These are phyloP conservation scores for Melolontha melolontha DNA, from an alignment of 2,888 invertebrate genomes.

Conservation along the genomic window DNA sequence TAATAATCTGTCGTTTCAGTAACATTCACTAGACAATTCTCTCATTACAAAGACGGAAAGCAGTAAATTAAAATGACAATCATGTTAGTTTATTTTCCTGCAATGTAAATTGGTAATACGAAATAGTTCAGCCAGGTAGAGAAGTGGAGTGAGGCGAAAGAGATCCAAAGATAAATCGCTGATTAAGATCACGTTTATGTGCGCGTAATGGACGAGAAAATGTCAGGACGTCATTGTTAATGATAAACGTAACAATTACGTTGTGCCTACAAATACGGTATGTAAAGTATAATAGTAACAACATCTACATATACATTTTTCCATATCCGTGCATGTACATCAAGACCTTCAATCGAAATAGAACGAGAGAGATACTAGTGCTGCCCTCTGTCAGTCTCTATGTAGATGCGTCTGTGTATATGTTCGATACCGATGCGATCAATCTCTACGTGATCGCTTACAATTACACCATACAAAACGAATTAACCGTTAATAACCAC, in stretches of 20 bases:
- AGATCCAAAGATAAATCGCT: conserved; percentile 8
- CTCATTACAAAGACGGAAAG: no score
- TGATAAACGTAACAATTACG: conserved; percentile 24
- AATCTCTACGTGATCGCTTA: conserved; percentile 41
- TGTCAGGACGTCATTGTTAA: conserved; percentile 36
- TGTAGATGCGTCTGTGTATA: neutral
- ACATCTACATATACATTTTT: conserved; percentile 10
- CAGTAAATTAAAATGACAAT: conserved; percentile 22
- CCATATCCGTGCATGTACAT: conserved; percentile 3
- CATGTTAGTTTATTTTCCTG: conserved; percentile 14
- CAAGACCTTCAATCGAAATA: conserved; percentile 3
- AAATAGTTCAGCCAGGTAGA: neutral
- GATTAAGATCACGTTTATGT: conserved; percentile 27
- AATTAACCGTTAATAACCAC: conserved; percentile 41
- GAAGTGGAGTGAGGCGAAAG: neutral
- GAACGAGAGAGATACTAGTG: no score
- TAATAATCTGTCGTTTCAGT: no score
- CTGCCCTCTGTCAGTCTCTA: neutral
- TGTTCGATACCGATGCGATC: conserved; percentile 28
- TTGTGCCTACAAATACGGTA: conserved; percentile 9
- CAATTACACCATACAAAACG: conserved; percentile 39
- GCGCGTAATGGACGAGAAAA: conserved; percentile 25
- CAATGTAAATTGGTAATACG: conserved; percentile 10
- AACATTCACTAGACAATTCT: no score
- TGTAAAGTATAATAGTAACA: neutral